Percentiles rank a stretch among this genome's conserved stretches.
phyloP scores from a whole-genome alignment of 2,888 invertebrate genomes.

The Terebella lapidaria region DNA sequence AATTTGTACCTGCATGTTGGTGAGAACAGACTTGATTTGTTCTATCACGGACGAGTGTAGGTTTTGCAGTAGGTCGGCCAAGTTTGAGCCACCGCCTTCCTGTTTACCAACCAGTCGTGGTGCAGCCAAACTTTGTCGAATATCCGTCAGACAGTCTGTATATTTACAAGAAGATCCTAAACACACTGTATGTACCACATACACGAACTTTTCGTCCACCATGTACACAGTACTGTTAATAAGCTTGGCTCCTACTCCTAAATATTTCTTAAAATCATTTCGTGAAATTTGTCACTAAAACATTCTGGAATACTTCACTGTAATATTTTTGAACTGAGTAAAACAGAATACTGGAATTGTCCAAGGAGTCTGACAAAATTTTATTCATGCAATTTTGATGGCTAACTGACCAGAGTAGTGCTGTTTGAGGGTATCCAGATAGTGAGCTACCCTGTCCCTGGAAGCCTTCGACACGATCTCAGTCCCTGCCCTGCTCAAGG shows the following conservation, averaged over 20 bases:
- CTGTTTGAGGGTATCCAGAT: constrained; percentile 62
- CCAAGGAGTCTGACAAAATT: no score
- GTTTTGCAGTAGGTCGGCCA: constrained; percentile 74
- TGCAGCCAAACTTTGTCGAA: constrained; percentile 74
- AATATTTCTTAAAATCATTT: no score
- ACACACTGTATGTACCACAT: no score
- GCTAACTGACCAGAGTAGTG: constrained; percentile 44
- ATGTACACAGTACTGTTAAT: no score
- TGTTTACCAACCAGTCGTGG: constrained; percentile 56
- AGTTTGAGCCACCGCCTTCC: constrained; percentile 57
- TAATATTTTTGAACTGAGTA: no score
- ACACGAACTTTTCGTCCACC: no score
- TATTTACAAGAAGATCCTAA: no score
- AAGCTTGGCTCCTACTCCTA: no score
- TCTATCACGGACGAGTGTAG: constrained; percentile 79
- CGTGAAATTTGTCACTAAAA: no score
- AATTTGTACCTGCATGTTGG: constrained; percentile 70
- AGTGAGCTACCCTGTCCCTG: constrained; percentile 70
- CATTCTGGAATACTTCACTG: no score
- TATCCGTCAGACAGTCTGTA: constrained; percentile 75
- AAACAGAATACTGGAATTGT: no score
- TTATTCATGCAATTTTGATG: no score
- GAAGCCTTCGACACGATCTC: constrained; percentile 73
- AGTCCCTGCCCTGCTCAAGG: constrained; percentile 69
- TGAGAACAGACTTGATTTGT: constrained; percentile 81